phyloP scores from a whole-genome alignment of 1,140 invertebrate genomes.

The Microplitis demolitor region DNA sequence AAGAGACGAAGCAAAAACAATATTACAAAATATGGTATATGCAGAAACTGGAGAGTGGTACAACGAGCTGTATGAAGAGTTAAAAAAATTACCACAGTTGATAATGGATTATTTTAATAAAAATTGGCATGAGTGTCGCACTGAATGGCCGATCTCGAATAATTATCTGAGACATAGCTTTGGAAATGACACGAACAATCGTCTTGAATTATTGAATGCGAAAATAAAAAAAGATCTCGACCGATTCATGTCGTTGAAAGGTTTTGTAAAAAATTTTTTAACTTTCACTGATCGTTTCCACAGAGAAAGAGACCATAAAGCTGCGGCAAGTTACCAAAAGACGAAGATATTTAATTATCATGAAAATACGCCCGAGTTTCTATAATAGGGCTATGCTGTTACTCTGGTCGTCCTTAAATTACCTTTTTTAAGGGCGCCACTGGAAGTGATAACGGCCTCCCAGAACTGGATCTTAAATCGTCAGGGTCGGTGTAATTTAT shows the following conservation, averaged over 20 bases:
- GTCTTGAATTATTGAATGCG: constrained; percentile 18
- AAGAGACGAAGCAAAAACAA: too few relatives aligned
- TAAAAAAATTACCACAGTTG: too few relatives aligned
- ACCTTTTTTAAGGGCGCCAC: too few relatives aligned
- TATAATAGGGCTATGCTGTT: too few relatives aligned
- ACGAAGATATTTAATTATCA: neutral
- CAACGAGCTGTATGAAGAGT: too few relatives aligned
- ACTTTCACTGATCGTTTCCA: neutral
- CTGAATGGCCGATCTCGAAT: constrained; percentile 13
- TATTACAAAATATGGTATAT: too few relatives aligned
- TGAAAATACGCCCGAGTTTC: too few relatives aligned
- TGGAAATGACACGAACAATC: constrained; percentile 22
- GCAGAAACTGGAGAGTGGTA: too few relatives aligned
- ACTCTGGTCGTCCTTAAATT: too few relatives aligned
- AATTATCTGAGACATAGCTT: constrained; percentile 11
- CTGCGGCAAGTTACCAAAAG: constrained; percentile 10
- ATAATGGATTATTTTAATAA: constrained; percentile 17
- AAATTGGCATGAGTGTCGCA: constrained; percentile 10
- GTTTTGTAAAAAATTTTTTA: constrained; percentile 17
- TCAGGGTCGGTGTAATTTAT: too few relatives aligned
- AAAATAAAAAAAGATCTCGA: constrained; percentile 19
- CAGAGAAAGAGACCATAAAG: constrained; percentile 10
- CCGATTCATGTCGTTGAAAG: constrained; percentile 1
- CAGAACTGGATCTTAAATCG: too few relatives aligned
- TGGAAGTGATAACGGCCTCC: too few relatives aligned